A percentile compares a stretch with the other conserved stretches of the same genome.
These are phyloP conservation scores for Leucania comma DNA, from an alignment of 2,888 invertebrate genomes.

Conservation along the genomic window DNA sequence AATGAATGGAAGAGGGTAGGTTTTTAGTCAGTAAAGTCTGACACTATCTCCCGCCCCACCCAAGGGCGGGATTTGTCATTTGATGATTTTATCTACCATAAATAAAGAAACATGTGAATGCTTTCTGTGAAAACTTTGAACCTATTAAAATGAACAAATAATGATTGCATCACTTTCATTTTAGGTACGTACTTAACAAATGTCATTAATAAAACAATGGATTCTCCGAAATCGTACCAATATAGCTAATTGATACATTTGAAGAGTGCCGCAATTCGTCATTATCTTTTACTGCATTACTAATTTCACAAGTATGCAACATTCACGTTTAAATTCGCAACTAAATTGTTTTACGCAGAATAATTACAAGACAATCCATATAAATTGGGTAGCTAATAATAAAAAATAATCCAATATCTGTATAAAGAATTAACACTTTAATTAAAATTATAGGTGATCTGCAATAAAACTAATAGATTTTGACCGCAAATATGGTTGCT, in stretches of 20 bases:
- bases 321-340: conserved; percentile 11
- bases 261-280: conserved; percentile 15
- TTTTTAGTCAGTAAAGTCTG: too few relatives aligned
- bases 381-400: neutral
- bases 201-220: conserved; percentile 20
- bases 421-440: neutral
- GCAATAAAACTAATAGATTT: neutral
- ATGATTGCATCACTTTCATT: neutral
- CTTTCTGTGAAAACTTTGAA: neutral
- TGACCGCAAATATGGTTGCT: neutral
- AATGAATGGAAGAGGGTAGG: too few relatives aligned
- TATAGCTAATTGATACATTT: conserved; percentile 17
- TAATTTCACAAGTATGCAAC: conserved; percentile 16
- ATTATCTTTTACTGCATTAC: conserved; percentile 12
- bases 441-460: neutral
- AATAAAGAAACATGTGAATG: too few relatives aligned
- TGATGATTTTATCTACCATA: too few relatives aligned
- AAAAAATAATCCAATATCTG: neutral
- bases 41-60: too few relatives aligned
- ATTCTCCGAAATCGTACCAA: conserved; percentile 23
- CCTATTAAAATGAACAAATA: conserved; percentile 4
- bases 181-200: neutral
- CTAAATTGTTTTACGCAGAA: conserved; percentile 10
- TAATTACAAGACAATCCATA: neutral
- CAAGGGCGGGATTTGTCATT: too few relatives aligned